Evolutionary conservation across 2,888 invertebrate genomes (phyloP).

Genomic region (Cephus runcator): DNA sequence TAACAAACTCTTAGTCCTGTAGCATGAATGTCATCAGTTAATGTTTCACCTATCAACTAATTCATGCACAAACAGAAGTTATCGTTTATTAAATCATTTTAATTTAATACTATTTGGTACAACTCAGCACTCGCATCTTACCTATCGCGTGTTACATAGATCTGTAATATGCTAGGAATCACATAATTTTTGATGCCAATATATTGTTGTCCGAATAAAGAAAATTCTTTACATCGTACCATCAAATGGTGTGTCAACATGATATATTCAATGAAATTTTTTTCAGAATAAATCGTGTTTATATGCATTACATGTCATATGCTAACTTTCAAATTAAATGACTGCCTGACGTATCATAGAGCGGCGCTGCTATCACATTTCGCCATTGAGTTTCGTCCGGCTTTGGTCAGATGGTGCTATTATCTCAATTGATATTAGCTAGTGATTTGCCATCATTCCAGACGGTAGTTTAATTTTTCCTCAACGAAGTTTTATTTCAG

Average conservation of each 20-base stretch:
- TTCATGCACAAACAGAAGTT: neutral
- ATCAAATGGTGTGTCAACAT: neutral
- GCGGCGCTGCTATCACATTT: neutral
- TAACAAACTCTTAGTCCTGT: neutral
- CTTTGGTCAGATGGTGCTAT: neutral
- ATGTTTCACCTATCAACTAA: slow-evolving; percentile 7
- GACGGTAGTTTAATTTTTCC: neutral
- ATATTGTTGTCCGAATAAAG: slow-evolving; percentile 27
- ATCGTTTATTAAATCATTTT: slow-evolving; percentile 2
- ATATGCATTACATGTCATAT: neutral
- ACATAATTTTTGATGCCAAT: slow-evolving; percentile 42
- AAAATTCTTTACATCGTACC: neutral
- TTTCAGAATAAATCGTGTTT: neutral
- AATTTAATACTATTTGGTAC: slow-evolving; percentile 1
- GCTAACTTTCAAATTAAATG: neutral
- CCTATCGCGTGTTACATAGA: neutral
- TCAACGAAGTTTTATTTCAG: neutral
- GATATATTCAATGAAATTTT: neutral
- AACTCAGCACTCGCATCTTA: neutral
- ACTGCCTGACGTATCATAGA: neutral
- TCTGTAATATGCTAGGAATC: neutral
- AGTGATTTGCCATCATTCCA: neutral
- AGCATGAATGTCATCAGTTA: neutral
- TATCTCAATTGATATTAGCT: neutral
- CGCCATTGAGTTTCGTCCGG: neutral